A percentile compares a stretch with the other conserved stretches of the same genome.
phyloP scores from a whole-genome alignment of 2,113 vertebrate species.

The Sterna hirundo region DNA sequence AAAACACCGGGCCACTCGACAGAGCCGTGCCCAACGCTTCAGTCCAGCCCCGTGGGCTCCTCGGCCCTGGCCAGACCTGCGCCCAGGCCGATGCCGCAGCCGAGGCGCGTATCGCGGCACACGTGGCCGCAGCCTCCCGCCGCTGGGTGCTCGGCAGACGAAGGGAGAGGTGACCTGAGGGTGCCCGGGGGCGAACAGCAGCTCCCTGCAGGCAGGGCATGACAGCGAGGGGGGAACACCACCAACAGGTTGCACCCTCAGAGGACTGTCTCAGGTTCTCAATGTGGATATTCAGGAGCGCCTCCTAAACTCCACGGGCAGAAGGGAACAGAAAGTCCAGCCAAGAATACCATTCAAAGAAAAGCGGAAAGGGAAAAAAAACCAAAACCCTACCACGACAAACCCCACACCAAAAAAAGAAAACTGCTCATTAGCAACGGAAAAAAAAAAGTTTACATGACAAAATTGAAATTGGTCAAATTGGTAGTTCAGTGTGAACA shows the following conservation, averaged over 20 bases:
- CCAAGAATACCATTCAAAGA: not conserved
- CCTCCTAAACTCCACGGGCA: not conserved
- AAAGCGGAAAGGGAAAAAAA: not conserved
- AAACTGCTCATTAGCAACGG: not conserved
- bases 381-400: not conserved
- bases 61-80: accelerated
- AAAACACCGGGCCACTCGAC: accelerated
- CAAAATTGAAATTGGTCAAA: not conserved
- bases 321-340: not conserved
- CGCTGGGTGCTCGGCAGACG: accelerated
- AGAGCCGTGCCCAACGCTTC: accelerated
- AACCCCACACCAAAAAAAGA: not conserved
- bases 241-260: accelerated
- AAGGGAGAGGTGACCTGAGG: not conserved
- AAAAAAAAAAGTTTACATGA: not conserved
- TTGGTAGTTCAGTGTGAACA: not conserved
- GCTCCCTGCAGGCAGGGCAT: not conserved
- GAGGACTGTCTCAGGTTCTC: not conserved
- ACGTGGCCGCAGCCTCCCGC: no score
- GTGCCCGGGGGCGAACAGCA: not conserved
- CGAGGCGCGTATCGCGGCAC: accelerated
- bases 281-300: accelerated
- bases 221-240: accelerated
- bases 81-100: not conserved
- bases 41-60: not conserved